Evolutionary conservation across 2,888 invertebrate genomes (phyloP).

Genomic region (Tryphoninae sp.): DNA sequence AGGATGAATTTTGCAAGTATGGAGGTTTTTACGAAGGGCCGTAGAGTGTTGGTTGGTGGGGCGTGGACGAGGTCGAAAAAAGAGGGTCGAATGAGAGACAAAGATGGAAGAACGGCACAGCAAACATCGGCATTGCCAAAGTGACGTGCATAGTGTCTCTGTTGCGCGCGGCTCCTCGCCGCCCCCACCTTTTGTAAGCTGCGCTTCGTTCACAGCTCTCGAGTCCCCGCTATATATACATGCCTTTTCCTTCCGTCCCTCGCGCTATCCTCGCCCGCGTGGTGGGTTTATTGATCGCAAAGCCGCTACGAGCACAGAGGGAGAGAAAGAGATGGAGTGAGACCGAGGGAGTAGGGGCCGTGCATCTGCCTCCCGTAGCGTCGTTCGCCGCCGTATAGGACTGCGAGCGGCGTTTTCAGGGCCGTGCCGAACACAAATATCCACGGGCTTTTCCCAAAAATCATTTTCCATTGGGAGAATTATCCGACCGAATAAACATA

Average conservation of each 20-base stretch:
- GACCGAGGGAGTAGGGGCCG: slow-evolving; percentile 29
- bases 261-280: slow-evolving; percentile 48
- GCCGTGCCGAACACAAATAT: slow-evolving; percentile 52
- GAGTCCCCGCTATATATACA: slow-evolving; percentile 46
- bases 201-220: slow-evolving; percentile 48
- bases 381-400: slow-evolving; percentile 48
- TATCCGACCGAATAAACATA: neutral
- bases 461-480: neutral
- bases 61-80: slow-evolving; percentile 44
- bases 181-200: slow-evolving; percentile 7
- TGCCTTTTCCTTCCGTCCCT: slow-evolving; percentile 53
- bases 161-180: neutral
- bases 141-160: neutral
- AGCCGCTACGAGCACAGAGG: slow-evolving; percentile 50
- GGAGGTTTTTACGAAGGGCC: neutral
- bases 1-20: slow-evolving; percentile 9
- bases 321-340: neutral
- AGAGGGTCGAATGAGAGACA: slow-evolving; percentile 45
- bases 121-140: slow-evolving; percentile 36
- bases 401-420: slow-evolving; percentile 51
- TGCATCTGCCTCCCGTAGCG: slow-evolving; percentile 66
- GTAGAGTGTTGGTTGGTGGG: slow-evolving; percentile 6
- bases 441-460: slow-evolving; percentile 33
- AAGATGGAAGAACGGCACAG: slow-evolving; percentile 45
- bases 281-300: slow-evolving; percentile 77